Conservation (phyloP, 2,113 vertebrate species). For the Lagenorhynchus albirostris region DNA sequence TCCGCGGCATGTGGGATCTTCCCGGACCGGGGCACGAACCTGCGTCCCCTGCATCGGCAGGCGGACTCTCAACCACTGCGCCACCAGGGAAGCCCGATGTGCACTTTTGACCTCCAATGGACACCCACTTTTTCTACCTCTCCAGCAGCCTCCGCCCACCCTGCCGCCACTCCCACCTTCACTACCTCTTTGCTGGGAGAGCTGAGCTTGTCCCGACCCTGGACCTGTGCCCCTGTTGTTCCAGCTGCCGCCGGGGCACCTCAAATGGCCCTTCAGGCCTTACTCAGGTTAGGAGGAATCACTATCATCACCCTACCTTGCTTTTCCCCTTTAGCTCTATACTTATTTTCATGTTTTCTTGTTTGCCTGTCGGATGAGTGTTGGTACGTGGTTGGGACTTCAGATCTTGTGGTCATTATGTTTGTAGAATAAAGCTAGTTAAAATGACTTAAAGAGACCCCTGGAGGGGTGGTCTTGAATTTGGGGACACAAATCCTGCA, state of each 20-base stretch:
- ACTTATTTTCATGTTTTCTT: background rate
- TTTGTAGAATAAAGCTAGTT: background rate
- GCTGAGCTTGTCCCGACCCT: background rate
- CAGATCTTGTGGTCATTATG: too few species aligned
- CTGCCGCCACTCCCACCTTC: accelerated
- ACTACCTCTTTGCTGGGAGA: background rate
- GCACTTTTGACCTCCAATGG: background rate
- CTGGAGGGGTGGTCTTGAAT: background rate
- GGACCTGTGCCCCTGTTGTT: background rate
- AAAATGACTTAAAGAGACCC: background rate
- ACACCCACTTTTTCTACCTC: background rate
- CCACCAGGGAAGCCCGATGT: too few species aligned
- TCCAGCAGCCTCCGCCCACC: accelerated
- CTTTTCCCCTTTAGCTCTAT: too few species aligned
- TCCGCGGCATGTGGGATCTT: too few species aligned
- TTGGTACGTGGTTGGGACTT: background rate
- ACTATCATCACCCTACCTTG: accelerated
- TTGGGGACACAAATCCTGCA: background rate
- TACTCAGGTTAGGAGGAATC: background rate
- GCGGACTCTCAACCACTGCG: too few species aligned
- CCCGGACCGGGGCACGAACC: too few species aligned
- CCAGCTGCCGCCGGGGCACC: too few species aligned
- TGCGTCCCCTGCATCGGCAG: too few species aligned
- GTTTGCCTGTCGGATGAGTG: background rate
- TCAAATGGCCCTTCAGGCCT: background rate